Evolutionary conservation across 2,113 vertebrate genomes (phyloP).

Genomic region (Sphyrna mokarran): DNA sequence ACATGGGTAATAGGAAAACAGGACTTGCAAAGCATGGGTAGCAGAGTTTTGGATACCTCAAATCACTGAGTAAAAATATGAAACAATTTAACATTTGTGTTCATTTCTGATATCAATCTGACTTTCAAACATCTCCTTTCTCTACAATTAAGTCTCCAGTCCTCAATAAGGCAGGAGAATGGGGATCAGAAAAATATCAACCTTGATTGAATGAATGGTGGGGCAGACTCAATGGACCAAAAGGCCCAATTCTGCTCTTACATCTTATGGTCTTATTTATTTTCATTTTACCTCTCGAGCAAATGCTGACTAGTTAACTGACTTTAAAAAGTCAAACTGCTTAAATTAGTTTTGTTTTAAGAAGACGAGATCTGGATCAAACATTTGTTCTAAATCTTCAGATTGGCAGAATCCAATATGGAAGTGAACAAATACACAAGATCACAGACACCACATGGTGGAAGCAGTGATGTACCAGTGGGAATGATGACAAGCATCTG

Average conservation of each 20-base stretch:
- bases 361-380: constrained; percentile 1
- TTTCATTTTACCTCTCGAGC: neutral
- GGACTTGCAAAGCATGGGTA: neutral
- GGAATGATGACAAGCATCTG: constrained; percentile 21
- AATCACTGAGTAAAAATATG: neutral
- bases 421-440: neutral
- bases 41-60: neutral
- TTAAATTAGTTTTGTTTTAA: neutral
- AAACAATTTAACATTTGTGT: neutral
- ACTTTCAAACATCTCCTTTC: neutral
- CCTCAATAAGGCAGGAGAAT: neutral
- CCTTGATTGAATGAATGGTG: too few species aligned
- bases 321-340: neutral
- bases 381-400: constrained; percentile 3
- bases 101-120: neutral
- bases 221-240: too few species aligned
- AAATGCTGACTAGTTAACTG: neutral
- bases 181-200: too few species aligned
- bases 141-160: neutral
- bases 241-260: too few species aligned
- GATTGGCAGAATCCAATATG: neutral
- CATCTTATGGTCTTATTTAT: neutral
- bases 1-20: neutral
- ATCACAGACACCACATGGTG: constrained; percentile 5
- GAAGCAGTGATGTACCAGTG: neutral